Evolutionary conservation across 2,888 invertebrate genomes (phyloP).

Genomic region (Ligdia adustata): DNA sequence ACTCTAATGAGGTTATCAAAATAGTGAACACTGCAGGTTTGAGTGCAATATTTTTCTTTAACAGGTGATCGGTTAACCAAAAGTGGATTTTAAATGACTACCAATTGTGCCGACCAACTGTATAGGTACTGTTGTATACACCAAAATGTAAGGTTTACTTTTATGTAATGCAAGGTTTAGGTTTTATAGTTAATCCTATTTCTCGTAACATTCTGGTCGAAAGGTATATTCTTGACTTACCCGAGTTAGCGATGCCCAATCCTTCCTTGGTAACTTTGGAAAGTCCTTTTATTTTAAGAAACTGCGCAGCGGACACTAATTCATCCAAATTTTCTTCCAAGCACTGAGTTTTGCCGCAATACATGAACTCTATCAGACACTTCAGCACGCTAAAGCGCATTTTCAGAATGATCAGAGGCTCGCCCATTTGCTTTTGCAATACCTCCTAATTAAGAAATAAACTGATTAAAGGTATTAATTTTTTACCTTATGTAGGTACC

Average conservation of each 20-base stretch:
- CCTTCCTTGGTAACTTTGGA: slow-evolving; percentile 83
- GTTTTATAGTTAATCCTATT: too few species aligned
- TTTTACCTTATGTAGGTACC: too few species aligned
- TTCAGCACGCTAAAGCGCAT: slow-evolving; percentile 88
- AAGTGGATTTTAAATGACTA: too few species aligned
- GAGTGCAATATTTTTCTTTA: too few species aligned
- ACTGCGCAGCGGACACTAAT: slow-evolving; percentile 87
- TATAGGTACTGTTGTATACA: too few species aligned
- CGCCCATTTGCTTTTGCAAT: slow-evolving; percentile 82
- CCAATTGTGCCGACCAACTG: too few species aligned
- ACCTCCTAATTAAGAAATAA: slow-evolving; percentile 72
- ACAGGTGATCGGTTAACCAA: too few species aligned
- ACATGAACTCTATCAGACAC: slow-evolving; percentile 90
- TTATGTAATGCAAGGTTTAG: too few species aligned
- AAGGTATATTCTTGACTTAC: slow-evolving; percentile 47
- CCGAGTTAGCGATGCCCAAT: slow-evolving; percentile 69
- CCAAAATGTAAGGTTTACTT: too few species aligned
- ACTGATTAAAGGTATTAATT: not conserved
- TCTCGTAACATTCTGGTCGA: not conserved
- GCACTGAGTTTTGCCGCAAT: slow-evolving; percentile 89
- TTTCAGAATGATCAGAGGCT: slow-evolving; percentile 86
- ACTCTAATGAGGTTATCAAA: too few species aligned
- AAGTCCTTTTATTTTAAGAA: slow-evolving; percentile 86
- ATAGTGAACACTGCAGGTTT: too few species aligned
- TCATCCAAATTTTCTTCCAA: slow-evolving; percentile 87